A percentile compares a stretch with the other conserved stretches of the same genome.
Conservation (phyloP, 2,113 vertebrate species). For the Sinocyclocheilus maitianheensis region DNA sequence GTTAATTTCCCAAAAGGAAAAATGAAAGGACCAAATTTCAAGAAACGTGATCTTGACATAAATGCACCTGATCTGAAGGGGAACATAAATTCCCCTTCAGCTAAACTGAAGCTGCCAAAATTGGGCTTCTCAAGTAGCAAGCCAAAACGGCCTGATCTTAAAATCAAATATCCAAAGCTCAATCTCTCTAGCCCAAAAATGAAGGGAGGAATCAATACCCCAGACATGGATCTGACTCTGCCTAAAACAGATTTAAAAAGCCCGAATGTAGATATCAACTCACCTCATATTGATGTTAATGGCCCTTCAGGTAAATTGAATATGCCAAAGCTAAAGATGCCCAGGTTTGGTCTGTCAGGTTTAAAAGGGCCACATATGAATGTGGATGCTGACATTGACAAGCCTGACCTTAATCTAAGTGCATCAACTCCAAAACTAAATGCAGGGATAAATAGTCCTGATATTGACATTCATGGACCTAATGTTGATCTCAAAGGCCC, state of each 20-base stretch:
- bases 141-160: conserved; percentile 52
- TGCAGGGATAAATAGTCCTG: conserved; percentile 53
- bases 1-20: not conserved
- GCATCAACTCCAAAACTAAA: conserved; percentile 41
- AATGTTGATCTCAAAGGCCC: conserved; percentile 34
- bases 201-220: conserved; percentile 59
- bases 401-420: conserved; percentile 32
- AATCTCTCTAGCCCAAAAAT: conserved; percentile 63
- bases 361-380: conserved; percentile 60
- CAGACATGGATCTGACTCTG: conserved; percentile 59
- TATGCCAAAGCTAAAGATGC: conserved; percentile 61
- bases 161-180: conserved; percentile 54
- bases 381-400: conserved; percentile 49
- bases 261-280: conserved; percentile 62
- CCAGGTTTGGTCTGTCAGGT: conserved; percentile 42
- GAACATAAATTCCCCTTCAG: conserved; percentile 12
- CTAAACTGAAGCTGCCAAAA: conserved; percentile 27
- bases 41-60: conserved; percentile 9
- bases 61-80: conserved; percentile 31
- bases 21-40: conserved; percentile 56
- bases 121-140: conserved; percentile 57
- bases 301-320: conserved; percentile 58
- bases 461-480: conserved; percentile 54
- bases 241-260: conserved; percentile 37
- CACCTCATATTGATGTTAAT: conserved; percentile 55